Evolutionary conservation across 2,113 vertebrate species (phyloP).

Genomic region (Eulacestoma nigropectus): DNA sequence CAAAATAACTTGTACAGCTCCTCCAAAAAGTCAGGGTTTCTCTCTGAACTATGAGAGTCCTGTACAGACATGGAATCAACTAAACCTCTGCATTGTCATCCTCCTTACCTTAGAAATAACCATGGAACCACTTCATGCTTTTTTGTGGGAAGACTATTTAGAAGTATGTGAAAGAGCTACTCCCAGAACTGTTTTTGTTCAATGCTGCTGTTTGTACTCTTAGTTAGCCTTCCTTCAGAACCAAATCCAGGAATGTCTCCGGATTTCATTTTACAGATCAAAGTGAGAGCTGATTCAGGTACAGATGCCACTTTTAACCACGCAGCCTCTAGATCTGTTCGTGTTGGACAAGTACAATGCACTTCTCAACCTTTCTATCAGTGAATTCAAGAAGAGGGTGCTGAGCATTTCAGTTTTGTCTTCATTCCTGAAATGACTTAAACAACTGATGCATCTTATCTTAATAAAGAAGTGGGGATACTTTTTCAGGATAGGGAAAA

Average conservation of each 20-base stretch:
- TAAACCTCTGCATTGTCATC: not conserved
- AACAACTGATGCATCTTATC: not conserved
- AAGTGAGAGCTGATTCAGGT: not conserved
- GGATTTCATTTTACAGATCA: not conserved
- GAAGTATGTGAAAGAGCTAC: not conserved
- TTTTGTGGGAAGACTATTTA: not conserved
- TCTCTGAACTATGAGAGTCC: not conserved
- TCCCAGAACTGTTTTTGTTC: not conserved
- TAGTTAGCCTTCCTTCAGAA: not conserved
- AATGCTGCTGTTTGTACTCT: rapidly evolving
- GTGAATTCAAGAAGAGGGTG: not conserved
- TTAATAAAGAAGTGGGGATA: not conserved
- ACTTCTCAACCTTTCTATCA: not conserved
- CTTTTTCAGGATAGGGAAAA: not conserved
- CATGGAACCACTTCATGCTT: not conserved
- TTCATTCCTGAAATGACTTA: not conserved
- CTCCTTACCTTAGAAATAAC: not conserved
- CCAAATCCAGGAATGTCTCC: not conserved
- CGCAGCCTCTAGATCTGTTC: not conserved
- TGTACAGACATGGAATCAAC: not conserved
- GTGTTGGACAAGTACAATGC: not conserved
- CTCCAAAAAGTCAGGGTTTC: not conserved
- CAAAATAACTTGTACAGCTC: not conserved
- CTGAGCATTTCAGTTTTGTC: not conserved
- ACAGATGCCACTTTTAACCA: not conserved